phyloP scores from a whole-genome alignment of 1,140 invertebrate genomes.

The Ips typographus region DNA sequence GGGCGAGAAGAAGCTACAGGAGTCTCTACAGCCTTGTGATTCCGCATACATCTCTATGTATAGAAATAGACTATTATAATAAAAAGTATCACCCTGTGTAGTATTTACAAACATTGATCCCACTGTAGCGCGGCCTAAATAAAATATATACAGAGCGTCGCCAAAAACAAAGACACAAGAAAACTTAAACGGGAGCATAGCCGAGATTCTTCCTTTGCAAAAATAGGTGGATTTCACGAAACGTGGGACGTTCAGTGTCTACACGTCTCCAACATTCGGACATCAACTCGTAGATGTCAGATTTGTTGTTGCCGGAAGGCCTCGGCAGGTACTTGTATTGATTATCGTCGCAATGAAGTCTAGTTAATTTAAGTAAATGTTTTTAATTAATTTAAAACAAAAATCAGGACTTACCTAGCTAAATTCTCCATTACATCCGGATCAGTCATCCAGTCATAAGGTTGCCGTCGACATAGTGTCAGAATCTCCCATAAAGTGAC shows the following conservation, averaged over 20 bases:
- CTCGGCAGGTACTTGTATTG: constrained; percentile 67
- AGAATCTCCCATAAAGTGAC: constrained; percentile 78
- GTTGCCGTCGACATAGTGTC: constrained; percentile 65
- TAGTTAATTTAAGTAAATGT: constrained; percentile 1
- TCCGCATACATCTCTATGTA: neutral
- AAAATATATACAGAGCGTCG: neutral
- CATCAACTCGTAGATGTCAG: constrained; percentile 80
- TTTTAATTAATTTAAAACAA: constrained; percentile 4
- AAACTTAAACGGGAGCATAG: constrained; percentile 60
- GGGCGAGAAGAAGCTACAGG: no score
- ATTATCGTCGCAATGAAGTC: constrained; percentile 62
- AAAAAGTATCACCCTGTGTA: constrained; percentile 34
- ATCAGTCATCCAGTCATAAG: constrained; percentile 72
- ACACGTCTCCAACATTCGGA: constrained; percentile 77
- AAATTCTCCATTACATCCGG: constrained; percentile 73
- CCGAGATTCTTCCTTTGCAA: constrained; percentile 79
- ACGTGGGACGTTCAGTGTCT: constrained; percentile 71
- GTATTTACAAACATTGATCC: constrained; percentile 39
- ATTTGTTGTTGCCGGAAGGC: constrained; percentile 58
- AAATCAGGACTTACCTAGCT: constrained; percentile 51
- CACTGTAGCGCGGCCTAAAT: constrained; percentile 10
- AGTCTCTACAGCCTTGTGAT: no score
- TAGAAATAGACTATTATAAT: constrained; percentile 25
- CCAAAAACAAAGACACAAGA: neutral
- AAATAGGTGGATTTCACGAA: constrained; percentile 80